A percentile compares a stretch with the other conserved stretches of the same genome.
Conservation (phyloP, 2,113 vertebrate species). For the Cryptotis parvus region DNA sequence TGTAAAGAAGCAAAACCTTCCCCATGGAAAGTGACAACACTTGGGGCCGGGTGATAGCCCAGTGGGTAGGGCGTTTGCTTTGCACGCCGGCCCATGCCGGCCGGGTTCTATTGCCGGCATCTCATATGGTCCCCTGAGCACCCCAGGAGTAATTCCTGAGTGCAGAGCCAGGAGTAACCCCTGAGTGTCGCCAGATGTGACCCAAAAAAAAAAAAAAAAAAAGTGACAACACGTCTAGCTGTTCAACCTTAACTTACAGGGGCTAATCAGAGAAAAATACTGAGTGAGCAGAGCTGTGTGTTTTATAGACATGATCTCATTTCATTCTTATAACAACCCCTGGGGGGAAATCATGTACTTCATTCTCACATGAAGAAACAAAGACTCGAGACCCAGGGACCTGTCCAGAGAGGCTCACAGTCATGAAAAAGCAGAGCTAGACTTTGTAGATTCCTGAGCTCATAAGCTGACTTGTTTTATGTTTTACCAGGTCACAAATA, state of each 20-base stretch:
- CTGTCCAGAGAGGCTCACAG: not conserved
- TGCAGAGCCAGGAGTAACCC: no score
- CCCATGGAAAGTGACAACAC: not conserved
- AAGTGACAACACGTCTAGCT: not conserved
- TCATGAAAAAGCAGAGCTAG: not conserved
- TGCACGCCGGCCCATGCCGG: no score
- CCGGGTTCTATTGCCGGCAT: no score
- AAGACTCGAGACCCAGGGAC: not conserved
- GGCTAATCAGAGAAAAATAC: not conserved
- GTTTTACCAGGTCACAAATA: not conserved
- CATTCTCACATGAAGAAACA: not conserved
- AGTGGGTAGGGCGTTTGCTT: no score
- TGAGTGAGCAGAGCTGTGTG: not conserved
- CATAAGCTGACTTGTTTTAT: not conserved
- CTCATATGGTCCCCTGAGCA: no score
- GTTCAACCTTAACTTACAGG: not conserved
- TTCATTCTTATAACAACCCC: not conserved
- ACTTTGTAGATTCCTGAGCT: rapidly evolving
- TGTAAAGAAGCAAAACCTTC: constrained; percentile 14
- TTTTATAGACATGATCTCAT: not conserved
- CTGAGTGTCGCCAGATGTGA: no score
- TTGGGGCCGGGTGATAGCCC: no score
- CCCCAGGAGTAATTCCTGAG: no score
- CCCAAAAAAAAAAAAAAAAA: no score
- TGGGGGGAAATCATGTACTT: not conserved